Evolutionary conservation across 2,797 vertebrate species (phyloP).

Genomic region (Sebastes nivosus): DNA sequence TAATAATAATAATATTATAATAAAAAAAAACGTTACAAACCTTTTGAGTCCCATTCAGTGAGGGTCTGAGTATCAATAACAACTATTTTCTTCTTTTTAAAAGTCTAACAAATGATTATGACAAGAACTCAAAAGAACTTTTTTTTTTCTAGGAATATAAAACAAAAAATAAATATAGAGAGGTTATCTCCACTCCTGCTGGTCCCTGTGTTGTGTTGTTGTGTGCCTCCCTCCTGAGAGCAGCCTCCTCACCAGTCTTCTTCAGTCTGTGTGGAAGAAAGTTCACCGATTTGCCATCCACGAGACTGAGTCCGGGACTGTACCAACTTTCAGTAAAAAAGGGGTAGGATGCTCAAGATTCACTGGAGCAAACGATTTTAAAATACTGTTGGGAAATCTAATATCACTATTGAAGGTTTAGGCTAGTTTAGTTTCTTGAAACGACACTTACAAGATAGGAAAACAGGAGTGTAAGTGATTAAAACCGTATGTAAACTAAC

Average conservation of each 20-base stretch:
- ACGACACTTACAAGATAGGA: fast-evolving
- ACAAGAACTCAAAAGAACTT: not conserved
- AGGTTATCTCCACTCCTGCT: not conserved
- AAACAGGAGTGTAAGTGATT: not conserved
- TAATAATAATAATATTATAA: not conserved
- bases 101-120: not conserved
- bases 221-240: not conserved
- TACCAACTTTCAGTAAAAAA: slow-evolving; percentile 50
- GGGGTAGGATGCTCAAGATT: not conserved
- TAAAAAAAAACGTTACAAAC: slow-evolving; percentile 54
- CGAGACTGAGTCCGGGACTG: slow-evolving; percentile 42
- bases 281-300: slow-evolving; percentile 62
- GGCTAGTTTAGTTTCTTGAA: fast-evolving
- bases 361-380: not conserved
- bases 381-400: fast-evolving
- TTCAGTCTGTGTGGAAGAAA: slow-evolving; percentile 55
- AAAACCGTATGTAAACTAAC: not conserved
- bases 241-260: not conserved
- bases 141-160: not conserved
- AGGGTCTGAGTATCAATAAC: no score
- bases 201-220: not conserved
- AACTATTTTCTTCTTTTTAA: not conserved
- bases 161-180: not conserved
- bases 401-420: fast-evolving
- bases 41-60: slow-evolving; percentile 72